Evolutionary conservation across 2,113 vertebrate species (phyloP).

Genomic region (Callaeas wilsoni): DNA sequence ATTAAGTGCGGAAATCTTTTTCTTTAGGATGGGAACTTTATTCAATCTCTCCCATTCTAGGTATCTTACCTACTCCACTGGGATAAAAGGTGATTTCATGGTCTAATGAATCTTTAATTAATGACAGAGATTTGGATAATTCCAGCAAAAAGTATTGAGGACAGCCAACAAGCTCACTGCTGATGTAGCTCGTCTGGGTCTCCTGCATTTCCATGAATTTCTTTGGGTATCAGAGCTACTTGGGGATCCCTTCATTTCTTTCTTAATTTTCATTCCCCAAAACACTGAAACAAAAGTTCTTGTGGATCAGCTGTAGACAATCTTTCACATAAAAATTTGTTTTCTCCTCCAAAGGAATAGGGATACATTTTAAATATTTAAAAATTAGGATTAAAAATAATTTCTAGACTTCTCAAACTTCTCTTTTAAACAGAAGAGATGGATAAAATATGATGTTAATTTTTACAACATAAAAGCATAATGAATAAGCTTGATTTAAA

Average conservation of each 20-base stretch:
- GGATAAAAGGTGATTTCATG: slow-evolving; percentile 34
- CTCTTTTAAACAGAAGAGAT: background rate
- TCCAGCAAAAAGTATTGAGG: background rate
- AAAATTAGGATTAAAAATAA: background rate
- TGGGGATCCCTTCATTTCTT: background rate
- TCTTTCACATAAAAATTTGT: background rate
- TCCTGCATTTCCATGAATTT: background rate
- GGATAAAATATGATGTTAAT: background rate
- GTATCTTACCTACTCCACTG: background rate
- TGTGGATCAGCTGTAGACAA: background rate
- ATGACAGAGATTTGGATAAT: slow-evolving; percentile 32
- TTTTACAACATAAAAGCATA: background rate
- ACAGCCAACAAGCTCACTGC: background rate
- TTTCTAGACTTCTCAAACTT: background rate
- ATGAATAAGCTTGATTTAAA: background rate
- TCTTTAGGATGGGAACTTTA: slow-evolving; percentile 23
- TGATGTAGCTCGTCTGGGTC: background rate
- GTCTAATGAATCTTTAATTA: slow-evolving; percentile 55
- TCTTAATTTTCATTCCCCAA: background rate
- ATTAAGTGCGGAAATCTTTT: slow-evolving; percentile 52
- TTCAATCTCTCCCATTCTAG: background rate
- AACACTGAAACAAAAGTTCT: background rate
- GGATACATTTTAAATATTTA: background rate
- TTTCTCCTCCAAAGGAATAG: background rate
- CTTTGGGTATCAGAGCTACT: background rate